phyloP scores from a whole-genome alignment of 2,888 invertebrate genomes.

The Eristalinus sepulchralis region DNA sequence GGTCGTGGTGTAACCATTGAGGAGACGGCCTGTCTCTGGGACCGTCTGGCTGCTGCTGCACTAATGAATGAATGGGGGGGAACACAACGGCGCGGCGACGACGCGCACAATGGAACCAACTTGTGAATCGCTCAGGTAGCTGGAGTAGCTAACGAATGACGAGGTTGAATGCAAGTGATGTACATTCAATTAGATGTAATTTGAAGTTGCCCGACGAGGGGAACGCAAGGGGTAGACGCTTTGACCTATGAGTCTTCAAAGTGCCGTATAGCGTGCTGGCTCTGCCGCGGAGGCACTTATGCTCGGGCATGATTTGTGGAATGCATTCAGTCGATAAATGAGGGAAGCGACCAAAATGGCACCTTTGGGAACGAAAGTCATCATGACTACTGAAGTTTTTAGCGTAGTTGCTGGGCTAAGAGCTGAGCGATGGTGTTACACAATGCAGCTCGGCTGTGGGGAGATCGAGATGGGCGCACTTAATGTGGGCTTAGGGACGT shows the following conservation, averaged over 20 bases:
- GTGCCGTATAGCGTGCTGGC: background rate
- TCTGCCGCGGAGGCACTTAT: background rate
- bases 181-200: slow-evolving; percentile 57
- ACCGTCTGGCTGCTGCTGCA: slow-evolving; percentile 2
- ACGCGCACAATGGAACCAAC: background rate
- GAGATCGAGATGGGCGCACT: background rate
- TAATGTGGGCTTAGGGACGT: background rate
- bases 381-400: background rate
- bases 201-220: slow-evolving; percentile 20
- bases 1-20: slow-evolving; percentile 45
- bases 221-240: background rate
- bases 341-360: background rate
- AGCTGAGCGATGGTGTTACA: background rate
- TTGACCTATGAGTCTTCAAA: slow-evolving; percentile 1
- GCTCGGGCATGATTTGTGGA: background rate
- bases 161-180: slow-evolving; percentile 41
- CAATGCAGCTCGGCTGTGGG: background rate
- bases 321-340: background rate
- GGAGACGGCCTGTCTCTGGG: slow-evolving; percentile 9
- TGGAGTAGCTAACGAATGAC: slow-evolving; percentile 5
- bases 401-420: background rate
- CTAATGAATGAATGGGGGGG: slow-evolving; percentile 57
- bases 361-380: background rate
- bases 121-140: slow-evolving; percentile 54
- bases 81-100: slow-evolving; percentile 1